phyloP scores from a whole-genome alignment of 1,140 invertebrate species.

The Neodiprion pinetum region DNA sequence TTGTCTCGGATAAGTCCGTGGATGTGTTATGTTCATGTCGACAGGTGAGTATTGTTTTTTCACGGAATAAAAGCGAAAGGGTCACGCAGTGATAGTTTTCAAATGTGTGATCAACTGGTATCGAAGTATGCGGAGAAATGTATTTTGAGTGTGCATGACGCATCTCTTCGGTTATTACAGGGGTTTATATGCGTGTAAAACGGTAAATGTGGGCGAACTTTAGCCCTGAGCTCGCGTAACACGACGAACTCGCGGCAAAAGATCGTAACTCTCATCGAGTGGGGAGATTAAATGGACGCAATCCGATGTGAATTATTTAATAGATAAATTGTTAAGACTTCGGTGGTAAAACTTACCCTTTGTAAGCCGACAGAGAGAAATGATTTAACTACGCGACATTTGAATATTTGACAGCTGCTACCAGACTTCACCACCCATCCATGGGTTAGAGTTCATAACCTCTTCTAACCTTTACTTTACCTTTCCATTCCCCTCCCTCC shows the following conservation, averaged over 20 bases:
- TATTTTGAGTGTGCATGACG: neutral
- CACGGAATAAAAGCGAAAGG: too few species aligned
- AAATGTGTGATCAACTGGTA: too few species aligned
- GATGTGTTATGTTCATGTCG: too few species aligned
- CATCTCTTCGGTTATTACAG: neutral
- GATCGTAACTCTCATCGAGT: neutral
- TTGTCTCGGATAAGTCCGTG: too few species aligned
- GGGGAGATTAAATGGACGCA: too few species aligned
- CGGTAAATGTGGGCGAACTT: constrained; percentile 25
- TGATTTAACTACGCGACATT: constrained; percentile 36
- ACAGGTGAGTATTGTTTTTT: too few species aligned
- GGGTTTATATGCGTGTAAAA: neutral
- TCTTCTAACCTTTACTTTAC: constrained; percentile 45
- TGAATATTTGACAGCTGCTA: constrained; percentile 37
- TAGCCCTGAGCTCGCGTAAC: constrained; percentile 11
- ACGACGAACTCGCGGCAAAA: constrained; percentile 11
- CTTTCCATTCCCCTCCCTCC: constrained; percentile 36
- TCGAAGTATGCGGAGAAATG: too few species aligned
- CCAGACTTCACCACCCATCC: constrained; percentile 34
- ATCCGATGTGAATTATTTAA: too few species aligned
- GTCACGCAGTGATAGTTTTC: too few species aligned
- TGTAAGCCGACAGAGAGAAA: constrained; percentile 25
- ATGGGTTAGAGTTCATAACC: constrained; percentile 50
- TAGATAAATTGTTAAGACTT: neutral
- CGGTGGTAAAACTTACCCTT: constrained; percentile 34